These are phyloP conservation scores for Bungarus multicinctus DNA, from an alignment of 2,113 vertebrate species.

Conservation along the genomic window DNA sequence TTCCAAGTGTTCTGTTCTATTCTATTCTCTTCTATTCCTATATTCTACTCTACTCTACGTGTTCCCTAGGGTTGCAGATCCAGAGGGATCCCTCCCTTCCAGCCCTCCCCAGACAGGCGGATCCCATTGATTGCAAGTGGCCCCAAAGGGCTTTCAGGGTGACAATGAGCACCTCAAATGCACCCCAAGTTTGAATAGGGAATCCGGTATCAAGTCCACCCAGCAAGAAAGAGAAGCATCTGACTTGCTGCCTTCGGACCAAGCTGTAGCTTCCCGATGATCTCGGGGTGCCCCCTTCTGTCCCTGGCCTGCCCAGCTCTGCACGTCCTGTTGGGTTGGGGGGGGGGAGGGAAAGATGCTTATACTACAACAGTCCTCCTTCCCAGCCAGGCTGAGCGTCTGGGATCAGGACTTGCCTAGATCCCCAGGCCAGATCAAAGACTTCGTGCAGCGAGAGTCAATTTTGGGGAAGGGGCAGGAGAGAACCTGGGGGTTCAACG, in stretches of 20 bases:
- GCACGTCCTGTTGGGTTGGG: background rate
- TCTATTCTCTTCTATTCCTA: too few relatives aligned
- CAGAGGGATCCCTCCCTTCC: background rate
- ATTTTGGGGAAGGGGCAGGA: background rate
- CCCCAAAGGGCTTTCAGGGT: too few relatives aligned
- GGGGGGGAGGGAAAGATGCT: too few relatives aligned
- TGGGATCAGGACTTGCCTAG: background rate
- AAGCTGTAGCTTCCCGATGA: background rate
- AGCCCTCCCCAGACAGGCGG: fast-evolving
- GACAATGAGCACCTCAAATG: background rate
- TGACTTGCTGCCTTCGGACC: background rate
- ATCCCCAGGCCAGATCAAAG: too few relatives aligned
- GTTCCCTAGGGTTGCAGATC: background rate
- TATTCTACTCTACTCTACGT: fast-evolving
- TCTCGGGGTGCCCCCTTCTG: too few relatives aligned
- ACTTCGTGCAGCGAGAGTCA: background rate
- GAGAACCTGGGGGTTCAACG: too few relatives aligned
- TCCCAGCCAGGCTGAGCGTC: background rate
- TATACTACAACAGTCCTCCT: background rate
- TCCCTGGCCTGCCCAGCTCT: background rate
- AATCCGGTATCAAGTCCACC: too few relatives aligned
- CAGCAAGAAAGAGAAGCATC: background rate
- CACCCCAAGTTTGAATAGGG: background rate
- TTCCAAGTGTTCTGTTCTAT: too few relatives aligned
- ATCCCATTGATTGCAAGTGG: background rate